A percentile compares a stretch with the other conserved stretches of the same genome.
Evolutionary conservation across 2,797 vertebrate species (phyloP).

Genomic region (Spea hammondii): DNA sequence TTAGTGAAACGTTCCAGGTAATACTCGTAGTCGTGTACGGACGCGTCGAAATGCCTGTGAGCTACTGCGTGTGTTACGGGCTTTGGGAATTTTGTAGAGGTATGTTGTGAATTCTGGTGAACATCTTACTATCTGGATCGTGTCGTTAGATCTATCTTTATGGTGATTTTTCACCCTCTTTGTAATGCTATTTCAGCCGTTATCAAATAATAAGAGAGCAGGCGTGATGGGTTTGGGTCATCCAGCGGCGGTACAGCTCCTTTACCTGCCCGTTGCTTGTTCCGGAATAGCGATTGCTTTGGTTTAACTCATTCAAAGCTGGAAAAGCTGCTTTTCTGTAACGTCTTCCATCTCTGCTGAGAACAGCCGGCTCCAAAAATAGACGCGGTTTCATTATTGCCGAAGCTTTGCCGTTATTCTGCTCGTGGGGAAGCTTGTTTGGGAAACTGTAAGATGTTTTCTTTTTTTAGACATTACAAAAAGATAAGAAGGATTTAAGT

Average conservation of each 20-base stretch:
- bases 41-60: slow-evolving; percentile 9
- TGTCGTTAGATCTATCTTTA: too few relatives aligned
- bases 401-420: slow-evolving; percentile 5
- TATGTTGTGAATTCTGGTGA: not conserved
- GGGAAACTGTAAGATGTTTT: not conserved
- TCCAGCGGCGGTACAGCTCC: too few relatives aligned
- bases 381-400: slow-evolving; percentile 31
- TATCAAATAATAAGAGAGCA: too few relatives aligned
- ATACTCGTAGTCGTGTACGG: slow-evolving; percentile 15
- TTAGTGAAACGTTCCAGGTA: not conserved
- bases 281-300: too few relatives aligned
- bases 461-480: too few relatives aligned
- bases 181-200: too few relatives aligned
- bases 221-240: too few relatives aligned
- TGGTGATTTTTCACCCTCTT: not conserved
- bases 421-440: not conserved
- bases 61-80: not conserved
- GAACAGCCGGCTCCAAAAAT: slow-evolving; percentile 36
- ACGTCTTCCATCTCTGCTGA: slow-evolving; percentile 3
- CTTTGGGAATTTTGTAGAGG: not conserved
- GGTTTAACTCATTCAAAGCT: not conserved
- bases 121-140: not conserved
- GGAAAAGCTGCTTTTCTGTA: not conserved
- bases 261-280: too few relatives aligned
- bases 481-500: too few relatives aligned